Evolutionary conservation across 2,797 vertebrate genomes (phyloP).

Genomic region (Chloroceryle amazona): DNA sequence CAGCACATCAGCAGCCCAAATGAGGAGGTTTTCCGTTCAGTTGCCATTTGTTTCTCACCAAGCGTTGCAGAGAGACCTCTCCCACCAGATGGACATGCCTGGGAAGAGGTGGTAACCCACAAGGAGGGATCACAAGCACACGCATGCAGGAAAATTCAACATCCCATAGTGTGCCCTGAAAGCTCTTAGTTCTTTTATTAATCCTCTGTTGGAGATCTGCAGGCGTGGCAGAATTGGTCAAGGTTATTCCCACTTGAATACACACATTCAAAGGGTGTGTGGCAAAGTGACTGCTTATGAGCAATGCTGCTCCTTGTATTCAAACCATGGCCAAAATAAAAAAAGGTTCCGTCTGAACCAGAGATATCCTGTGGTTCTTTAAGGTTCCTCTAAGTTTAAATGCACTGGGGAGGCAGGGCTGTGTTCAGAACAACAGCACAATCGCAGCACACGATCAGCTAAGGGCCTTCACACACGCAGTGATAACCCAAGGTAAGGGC

Average conservation of each 20-base stretch:
- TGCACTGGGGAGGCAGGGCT: not conserved
- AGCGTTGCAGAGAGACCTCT: not conserved
- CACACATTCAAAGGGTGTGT: no score
- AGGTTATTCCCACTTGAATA: not conserved
- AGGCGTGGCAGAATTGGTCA: not conserved
- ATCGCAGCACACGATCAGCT: not conserved
- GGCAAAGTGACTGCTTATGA: not conserved
- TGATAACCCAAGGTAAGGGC: not conserved
- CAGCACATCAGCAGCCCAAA: rapidly evolving
- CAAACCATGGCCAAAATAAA: not conserved
- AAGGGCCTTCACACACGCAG: not conserved
- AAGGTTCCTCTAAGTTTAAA: not conserved
- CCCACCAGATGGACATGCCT: rapidly evolving
- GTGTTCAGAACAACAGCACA: not conserved
- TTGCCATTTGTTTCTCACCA: not conserved
- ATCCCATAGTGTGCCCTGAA: not conserved
- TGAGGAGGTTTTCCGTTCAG: not conserved
- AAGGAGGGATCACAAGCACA: not conserved
- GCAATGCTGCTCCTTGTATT: rapidly evolving
- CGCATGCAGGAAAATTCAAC: rapidly evolving
- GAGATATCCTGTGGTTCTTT: not conserved
- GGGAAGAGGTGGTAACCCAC: not conserved
- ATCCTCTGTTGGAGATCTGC: not conserved
- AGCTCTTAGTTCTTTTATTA: not conserved
- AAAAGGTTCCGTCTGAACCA: not conserved